A percentile compares a stretch with the other conserved stretches of the same genome.
Evolutionary conservation across 1,140 invertebrate species (phyloP).

Genomic region (Meloidogyne floridensis): DNA sequence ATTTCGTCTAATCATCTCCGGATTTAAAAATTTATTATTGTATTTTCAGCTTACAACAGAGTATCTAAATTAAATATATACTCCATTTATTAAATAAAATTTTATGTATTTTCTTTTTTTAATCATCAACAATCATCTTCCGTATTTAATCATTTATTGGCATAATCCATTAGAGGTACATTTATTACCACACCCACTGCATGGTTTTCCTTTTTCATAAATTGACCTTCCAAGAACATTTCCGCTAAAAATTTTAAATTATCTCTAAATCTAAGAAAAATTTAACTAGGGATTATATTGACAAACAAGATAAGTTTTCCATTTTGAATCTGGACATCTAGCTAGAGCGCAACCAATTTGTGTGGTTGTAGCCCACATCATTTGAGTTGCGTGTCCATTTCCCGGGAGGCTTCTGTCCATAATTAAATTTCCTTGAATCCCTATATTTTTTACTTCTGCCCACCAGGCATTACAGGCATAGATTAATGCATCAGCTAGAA

Average conservation of each 20-base stretch:
- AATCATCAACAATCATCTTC: no score
- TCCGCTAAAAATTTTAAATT: slow-evolving; percentile 5
- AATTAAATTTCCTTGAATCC: neutral
- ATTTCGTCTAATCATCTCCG: no score
- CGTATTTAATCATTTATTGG: no score
- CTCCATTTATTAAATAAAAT: no score
- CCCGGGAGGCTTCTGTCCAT: neutral
- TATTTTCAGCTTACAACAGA: no score
- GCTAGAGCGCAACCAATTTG: slow-evolving; percentile 17
- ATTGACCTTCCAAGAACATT: neutral
- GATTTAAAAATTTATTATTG: no score
- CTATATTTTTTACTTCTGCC: neutral
- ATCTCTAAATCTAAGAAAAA: neutral
- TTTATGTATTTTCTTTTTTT: no score
- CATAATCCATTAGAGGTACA: neutral
- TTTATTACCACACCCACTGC: neutral
- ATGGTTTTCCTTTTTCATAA: slow-evolving; percentile 6
- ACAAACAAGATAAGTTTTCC: slow-evolving; percentile 24
- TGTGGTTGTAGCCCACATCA: neutral
- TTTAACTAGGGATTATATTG: neutral
- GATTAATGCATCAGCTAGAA: slow-evolving; percentile 7
- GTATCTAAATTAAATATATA: no score
- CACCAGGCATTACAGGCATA: slow-evolving; percentile 14
- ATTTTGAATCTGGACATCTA: slow-evolving; percentile 9
- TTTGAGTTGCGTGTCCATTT: slow-evolving; percentile 18